Percentiles rank a stretch among this genome's conserved stretches.
Conservation (phyloP, 2,113 vertebrate species). For the Oriolus oriolus region DNA sequence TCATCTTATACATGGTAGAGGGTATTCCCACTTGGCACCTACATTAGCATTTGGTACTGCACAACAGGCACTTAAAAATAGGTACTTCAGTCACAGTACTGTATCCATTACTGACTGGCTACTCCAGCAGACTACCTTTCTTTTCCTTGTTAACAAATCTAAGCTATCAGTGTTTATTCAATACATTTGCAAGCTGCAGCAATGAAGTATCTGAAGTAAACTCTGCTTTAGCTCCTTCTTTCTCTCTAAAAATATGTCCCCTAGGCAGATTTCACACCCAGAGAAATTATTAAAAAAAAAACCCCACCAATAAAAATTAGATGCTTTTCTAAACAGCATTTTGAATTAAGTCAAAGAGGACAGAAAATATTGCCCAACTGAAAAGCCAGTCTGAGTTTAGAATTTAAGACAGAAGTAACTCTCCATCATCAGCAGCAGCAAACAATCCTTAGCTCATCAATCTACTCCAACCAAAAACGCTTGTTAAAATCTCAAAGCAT, state of each 20-base stretch:
- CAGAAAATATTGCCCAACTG: neutral
- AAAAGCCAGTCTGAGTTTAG: neutral
- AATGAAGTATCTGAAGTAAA: neutral
- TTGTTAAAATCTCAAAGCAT: neutral
- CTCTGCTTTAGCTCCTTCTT: neutral
- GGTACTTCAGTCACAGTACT: neutral
- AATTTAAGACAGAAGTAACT: neutral
- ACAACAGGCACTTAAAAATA: neutral
- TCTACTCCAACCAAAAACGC: neutral
- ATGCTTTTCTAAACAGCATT: neutral
- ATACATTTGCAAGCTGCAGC: neutral
- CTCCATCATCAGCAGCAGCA: neutral
- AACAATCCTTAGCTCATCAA: neutral
- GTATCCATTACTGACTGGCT: neutral
- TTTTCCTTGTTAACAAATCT: neutral
- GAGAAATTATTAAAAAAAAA: accelerated
- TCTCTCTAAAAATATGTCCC: neutral
- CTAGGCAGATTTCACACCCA: neutral
- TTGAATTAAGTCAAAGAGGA: neutral
- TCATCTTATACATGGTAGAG: neutral
- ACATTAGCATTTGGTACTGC: neutral
- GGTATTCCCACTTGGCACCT: neutral
- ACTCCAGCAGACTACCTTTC: neutral
- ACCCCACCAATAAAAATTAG: neutral
- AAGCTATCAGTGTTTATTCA: neutral